Percentiles rank a stretch among this genome's conserved stretches.
These are phyloP conservation scores for Oligia fasciuncula DNA, from an alignment of 2,888 invertebrate genomes.

Conservation along the genomic window DNA sequence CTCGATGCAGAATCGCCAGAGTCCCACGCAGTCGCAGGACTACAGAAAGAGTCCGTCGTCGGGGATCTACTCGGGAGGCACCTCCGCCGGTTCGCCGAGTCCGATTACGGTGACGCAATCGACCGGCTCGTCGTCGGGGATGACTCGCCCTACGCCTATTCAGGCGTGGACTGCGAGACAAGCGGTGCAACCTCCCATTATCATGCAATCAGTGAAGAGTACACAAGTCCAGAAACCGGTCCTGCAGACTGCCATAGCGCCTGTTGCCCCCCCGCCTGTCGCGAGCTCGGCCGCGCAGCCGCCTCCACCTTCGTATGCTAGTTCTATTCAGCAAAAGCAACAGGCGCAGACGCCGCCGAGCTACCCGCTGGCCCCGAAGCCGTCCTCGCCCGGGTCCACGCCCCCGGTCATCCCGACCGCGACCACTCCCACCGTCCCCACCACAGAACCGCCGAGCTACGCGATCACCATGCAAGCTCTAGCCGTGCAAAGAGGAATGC, in stretches of 20 bases:
- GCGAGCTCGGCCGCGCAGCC: constrained; percentile 89
- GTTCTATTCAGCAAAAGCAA: constrained; percentile 94
- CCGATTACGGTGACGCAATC: constrained; percentile 93
- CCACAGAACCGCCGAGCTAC: constrained; percentile 97
- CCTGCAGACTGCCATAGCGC: constrained; percentile 98
- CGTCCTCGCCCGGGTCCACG: constrained; percentile 88
- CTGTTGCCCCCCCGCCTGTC: constrained; percentile 92
- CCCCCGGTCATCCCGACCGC: constrained; percentile 82
- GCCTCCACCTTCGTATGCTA: constrained; percentile 95
- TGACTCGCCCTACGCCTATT: constrained; percentile 94
- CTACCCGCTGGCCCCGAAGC: constrained; percentile 88
- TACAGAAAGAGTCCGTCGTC: constrained; percentile 96
- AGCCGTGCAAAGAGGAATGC: constrained; percentile 92
- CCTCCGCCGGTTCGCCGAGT: constrained; percentile 95
- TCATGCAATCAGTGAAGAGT: constrained; percentile 99
- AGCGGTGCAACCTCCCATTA: constrained; percentile 97
- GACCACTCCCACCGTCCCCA: constrained; percentile 91
- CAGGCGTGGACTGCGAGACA: constrained; percentile 96
- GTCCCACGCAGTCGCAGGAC: constrained; percentile 95
- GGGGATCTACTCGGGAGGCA: constrained; percentile 95
- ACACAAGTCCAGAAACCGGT: constrained; percentile 98
- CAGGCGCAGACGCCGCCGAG: constrained; percentile 87
- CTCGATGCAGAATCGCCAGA: constrained; percentile 96
- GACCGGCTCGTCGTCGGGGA: constrained; percentile 91
- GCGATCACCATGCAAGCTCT: constrained; percentile 97